Conservation (phyloP, 2,113 vertebrate species). For the Pelecanoides urinatrix region DNA sequence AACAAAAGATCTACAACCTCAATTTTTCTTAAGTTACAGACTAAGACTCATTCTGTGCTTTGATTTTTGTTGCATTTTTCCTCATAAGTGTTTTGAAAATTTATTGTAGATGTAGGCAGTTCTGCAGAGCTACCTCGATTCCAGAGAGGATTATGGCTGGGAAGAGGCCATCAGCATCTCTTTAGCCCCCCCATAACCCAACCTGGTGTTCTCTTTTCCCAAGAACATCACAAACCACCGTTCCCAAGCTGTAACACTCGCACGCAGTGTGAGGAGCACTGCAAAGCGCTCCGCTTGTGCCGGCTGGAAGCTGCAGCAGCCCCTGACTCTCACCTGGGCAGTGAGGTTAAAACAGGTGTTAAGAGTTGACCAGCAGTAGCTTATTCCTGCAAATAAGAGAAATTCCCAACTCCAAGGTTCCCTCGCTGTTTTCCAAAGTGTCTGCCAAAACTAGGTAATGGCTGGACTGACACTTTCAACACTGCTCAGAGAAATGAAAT, state of each 20-base stretch:
- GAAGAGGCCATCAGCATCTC: neutral
- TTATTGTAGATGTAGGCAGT: neutral
- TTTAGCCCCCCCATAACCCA: neutral
- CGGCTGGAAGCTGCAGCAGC: neutral
- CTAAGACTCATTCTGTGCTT: neutral
- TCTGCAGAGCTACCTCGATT: neutral
- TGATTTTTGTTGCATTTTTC: neutral
- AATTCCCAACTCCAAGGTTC: neutral
- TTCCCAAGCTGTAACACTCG: neutral
- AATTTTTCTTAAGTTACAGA: neutral
- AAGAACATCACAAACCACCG: neutral
- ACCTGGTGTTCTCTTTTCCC: neutral
- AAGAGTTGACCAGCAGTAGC: neutral
- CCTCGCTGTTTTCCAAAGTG: neutral
- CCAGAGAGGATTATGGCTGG: neutral
- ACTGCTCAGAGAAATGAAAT: neutral
- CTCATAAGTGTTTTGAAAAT: neutral
- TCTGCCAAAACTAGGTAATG: neutral
- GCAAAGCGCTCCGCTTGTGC: neutral
- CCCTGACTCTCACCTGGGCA: neutral
- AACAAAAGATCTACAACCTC: neutral
- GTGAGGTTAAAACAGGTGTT: neutral
- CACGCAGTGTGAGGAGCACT: rapidly evolving
- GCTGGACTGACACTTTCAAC: neutral
- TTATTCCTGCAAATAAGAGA: neutral